Evolutionary conservation across 2,888 invertebrate species (phyloP), one percentile per base, ranked within the genome.

Genomic region (Apocheima hispidaria): DNA sequence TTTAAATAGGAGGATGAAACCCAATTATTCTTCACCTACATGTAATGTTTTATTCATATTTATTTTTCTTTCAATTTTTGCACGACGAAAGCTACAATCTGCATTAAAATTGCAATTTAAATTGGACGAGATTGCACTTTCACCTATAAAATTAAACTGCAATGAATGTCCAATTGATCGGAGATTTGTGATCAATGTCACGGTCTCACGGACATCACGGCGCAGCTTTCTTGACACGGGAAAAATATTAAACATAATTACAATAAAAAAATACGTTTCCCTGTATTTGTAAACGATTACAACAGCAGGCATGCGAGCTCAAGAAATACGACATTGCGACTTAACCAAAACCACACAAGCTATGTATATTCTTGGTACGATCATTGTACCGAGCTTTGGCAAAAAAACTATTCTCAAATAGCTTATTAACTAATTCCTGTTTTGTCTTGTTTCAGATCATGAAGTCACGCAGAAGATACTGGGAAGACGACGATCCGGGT

Each of bases 361-460:
- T n/a, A n/a, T n/a, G n/a, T n/a, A n/a, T n/a, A n/a, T n/a, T n/a
- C n/a, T n/a, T n/a, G n/a, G n/a, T n/a, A n/a, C n/a, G n/a, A n/a
- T n/a, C n/a, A n/a, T n/a, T n/a, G n/a, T n/a, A n/a, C n/a, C n/a
- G n/a, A n/a, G n/a, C 5, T 20, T 12, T 41, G 3, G n/a, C n/a
- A n/a, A n/a, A n/a, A n/a, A n/a, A n/a, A n/a, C n/a, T n/a, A n/a
- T 20, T 41, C 2, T 20, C 5, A 38, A 38, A 20, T 10, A 18
- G n/a, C n/a, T n/a, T n/a, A 12, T 38, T 38, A 3, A 20, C 10
- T 38, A 38, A 38, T 38, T 38, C 9, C 18, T 38, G 10, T 50
- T 38, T 50, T 48, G 33, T 30, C 0, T 60, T 60, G 54, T 60
- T 60, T 26, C 49, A 60, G 60, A 44, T 38, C 0, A 40, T 51